phyloP scores from a whole-genome alignment of 2,888 invertebrate genomes.

The Diploptera punctata region DNA sequence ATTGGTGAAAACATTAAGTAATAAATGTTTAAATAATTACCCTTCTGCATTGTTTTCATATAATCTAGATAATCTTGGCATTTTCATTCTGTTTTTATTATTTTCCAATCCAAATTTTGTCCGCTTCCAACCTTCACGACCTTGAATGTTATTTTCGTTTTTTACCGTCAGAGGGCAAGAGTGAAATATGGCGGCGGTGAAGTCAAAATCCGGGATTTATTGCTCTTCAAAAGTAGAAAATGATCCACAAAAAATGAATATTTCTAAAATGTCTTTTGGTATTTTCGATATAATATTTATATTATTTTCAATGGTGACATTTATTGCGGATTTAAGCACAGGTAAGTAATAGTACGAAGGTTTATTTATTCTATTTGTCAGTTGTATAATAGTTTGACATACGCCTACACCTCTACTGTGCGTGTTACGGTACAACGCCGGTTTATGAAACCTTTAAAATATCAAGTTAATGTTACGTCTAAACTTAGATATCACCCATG shows the following conservation, averaged over 20 bases:
- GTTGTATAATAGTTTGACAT: constrained; percentile 26
- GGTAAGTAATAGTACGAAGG: constrained; percentile 53
- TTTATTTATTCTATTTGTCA: neutral
- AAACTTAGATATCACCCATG: no score
- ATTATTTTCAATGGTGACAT: constrained; percentile 64
- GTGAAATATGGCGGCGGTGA: constrained; percentile 43
- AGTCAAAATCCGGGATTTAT: constrained; percentile 39
- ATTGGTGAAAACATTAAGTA: no score
- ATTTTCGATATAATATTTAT: constrained; percentile 61
- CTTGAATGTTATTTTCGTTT: constrained; percentile 22
- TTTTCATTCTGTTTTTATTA: no score
- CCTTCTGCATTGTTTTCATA: no score
- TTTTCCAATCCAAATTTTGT: no score
- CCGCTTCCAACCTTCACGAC: no score
- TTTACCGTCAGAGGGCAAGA: constrained; percentile 31
- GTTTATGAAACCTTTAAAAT: no score
- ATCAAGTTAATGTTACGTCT: no score
- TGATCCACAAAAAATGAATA: constrained; percentile 34
- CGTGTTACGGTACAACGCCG: no score
- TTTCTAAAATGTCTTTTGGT: constrained; percentile 53
- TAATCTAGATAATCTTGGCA: no score
- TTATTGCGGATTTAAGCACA: constrained; percentile 65
- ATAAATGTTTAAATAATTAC: no score
- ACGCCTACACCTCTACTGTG: constrained; percentile 38
- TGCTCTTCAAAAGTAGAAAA: constrained; percentile 37